Conservation (phyloP, 2,797 vertebrate genomes). For the Bovichtus variegatus region DNA sequence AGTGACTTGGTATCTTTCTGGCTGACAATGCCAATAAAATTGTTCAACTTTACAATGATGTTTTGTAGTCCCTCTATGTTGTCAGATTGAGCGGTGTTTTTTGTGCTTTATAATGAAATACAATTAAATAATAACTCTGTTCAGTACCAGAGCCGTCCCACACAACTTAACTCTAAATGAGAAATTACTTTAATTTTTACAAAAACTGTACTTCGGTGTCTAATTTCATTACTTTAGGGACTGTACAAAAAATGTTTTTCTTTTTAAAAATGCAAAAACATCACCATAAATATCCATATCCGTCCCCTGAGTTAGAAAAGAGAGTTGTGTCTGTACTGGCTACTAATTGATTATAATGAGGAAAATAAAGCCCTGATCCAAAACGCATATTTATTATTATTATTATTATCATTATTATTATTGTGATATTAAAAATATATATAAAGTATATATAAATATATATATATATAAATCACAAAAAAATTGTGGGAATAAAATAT, state of each 20-base stretch:
- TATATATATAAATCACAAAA: too few species aligned
- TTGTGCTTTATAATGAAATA: neutral
- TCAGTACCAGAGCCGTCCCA: neutral
- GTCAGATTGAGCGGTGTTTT: neutral
- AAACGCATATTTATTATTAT: neutral
- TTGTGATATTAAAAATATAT: neutral
- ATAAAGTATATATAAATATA: too few species aligned
- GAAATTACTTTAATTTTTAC: neutral
- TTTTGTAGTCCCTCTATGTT: neutral
- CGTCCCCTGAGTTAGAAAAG: neutral
- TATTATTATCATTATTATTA: neutral
- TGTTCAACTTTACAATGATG: neutral
- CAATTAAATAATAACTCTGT: neutral
- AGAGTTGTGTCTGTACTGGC: neutral
- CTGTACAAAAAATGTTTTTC: neutral
- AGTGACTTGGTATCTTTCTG: neutral
- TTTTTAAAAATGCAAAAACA: neutral
- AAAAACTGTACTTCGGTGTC: neutral
- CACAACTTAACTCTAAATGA: neutral
- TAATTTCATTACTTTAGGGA: neutral
- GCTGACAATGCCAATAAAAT: too few species aligned
- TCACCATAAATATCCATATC: neutral
- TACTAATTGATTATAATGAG: neutral
- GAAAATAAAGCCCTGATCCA: neutral
- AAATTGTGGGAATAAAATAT: neutral